Percentiles rank a stretch among this genome's conserved stretches.
Conservation (phyloP, 2,797 vertebrate genomes). For the Aphelocoma californica region DNA sequence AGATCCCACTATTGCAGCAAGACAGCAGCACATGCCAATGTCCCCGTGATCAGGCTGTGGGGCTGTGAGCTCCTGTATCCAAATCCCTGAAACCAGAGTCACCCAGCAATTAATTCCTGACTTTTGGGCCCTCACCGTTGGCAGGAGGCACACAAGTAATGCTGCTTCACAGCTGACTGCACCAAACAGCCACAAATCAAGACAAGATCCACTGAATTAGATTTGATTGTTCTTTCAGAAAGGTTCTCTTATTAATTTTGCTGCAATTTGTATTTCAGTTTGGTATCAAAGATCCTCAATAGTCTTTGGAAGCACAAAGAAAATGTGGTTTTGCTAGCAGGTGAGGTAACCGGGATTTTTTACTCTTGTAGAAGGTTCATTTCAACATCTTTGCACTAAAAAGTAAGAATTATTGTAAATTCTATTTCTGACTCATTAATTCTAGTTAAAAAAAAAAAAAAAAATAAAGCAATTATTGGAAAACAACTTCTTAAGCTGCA, state of each 20-base stretch:
- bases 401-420: background rate
- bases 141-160: background rate
- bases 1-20: background rate
- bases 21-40: background rate
- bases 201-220: background rate
- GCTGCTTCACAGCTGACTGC: background rate
- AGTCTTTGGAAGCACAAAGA: background rate
- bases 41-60: background rate
- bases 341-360: slow-evolving; percentile 23
- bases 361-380: slow-evolving; percentile 19
- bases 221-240: background rate
- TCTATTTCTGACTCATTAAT: slow-evolving; percentile 59
- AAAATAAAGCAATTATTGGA: slow-evolving; percentile 14
- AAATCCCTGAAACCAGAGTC: background rate
- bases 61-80: background rate
- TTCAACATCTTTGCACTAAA: slow-evolving; percentile 13
- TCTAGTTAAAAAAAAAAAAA: slow-evolving; percentile 1
- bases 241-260: background rate
- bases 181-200: background rate
- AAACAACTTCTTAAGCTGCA: background rate
- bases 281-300: background rate
- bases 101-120: background rate
- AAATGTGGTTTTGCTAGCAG: background rate
- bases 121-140: background rate
- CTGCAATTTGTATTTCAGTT: slow-evolving; percentile 16